Base-by-base conservation (phyloP, 2,888 invertebrate species). In the Drosophila siamana region DNA sequence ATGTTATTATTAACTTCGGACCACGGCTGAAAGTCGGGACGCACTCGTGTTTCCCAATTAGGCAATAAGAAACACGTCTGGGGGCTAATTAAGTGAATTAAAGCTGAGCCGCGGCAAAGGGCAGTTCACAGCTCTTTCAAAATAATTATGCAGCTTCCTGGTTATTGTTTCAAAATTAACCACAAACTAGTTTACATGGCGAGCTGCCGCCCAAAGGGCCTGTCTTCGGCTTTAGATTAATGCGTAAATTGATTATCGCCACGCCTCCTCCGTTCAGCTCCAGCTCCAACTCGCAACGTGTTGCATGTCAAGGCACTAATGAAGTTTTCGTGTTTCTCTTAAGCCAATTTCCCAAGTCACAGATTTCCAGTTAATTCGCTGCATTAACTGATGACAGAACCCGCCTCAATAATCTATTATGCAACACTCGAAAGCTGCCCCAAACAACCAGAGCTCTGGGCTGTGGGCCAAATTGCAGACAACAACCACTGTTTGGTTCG, bases 91-190 rank as follows among this genome's bases (percentile, higher is more conserved):
- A 68, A 72, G 16, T 52, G 68, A 52, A 72, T 71, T 63, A 59
- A 24, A 26, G 33, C 38, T 30, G 30, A n/a, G 15, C n/a, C 38
- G 13, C 8, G 3, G 26, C 11, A 48, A 15, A 16, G 30, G 63
- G 16, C 43, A 28, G 40, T 13, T 44, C 43, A 36, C 41, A 57
- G 54, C 44, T 40, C 28, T 44, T 43, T 15, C 11, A 38, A 22
- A 4, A 69, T 47, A 68, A 46, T 46, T 24, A 36, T 36, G 67
- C 64, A 63, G 74, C 66, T 83, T 83, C 82, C 82, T 86, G 87
- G 68, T 83, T 74, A 83, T 84, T 74, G 74, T 84, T 83, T 83
- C 62, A 84, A 66, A 84, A 84, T 81, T 55, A 44, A 61, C 22
- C 43, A 16, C 24, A 86, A 83, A 86, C 82, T 74, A 71, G 87